Evolutionary conservation across 2,113 vertebrate species (phyloP).

Genomic region (Dasyurus viverrinus): DNA sequence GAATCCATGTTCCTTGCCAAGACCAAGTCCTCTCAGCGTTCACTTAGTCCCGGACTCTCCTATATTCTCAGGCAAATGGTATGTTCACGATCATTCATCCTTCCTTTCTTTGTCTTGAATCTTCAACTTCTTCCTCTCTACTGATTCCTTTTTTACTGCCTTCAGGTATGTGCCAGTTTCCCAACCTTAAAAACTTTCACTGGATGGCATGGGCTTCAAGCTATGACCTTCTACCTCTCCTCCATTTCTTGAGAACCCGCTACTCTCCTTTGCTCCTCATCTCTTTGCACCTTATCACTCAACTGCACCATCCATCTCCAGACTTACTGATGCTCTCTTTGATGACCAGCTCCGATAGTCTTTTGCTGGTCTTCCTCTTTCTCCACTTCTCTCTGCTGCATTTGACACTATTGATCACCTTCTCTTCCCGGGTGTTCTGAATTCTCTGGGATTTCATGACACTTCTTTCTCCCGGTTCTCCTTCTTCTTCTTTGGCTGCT

Average conservation of each 20-base stretch:
- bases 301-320: not conserved
- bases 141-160: not conserved
- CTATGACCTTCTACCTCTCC: not conserved
- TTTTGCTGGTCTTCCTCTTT: not conserved
- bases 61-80: not conserved
- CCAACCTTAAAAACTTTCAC: not conserved
- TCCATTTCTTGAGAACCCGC: not conserved
- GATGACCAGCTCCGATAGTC: not conserved
- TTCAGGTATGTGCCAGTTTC: not conserved
- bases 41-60: not conserved
- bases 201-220: not conserved
- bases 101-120: not conserved
- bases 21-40: not conserved
- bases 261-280: not conserved
- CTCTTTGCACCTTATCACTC: not conserved
- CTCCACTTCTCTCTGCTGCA: not conserved
- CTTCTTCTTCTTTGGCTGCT: not conserved
- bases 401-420: not conserved
- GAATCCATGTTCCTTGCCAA: not conserved
- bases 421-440: not conserved
- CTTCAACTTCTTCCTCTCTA: not conserved
- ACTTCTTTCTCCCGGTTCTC: not conserved
- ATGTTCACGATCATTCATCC: not conserved
- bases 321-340: not conserved
- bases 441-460: not conserved